Conservation (phyloP, 2,113 vertebrate genomes). For the Lophius piscatorius region DNA sequence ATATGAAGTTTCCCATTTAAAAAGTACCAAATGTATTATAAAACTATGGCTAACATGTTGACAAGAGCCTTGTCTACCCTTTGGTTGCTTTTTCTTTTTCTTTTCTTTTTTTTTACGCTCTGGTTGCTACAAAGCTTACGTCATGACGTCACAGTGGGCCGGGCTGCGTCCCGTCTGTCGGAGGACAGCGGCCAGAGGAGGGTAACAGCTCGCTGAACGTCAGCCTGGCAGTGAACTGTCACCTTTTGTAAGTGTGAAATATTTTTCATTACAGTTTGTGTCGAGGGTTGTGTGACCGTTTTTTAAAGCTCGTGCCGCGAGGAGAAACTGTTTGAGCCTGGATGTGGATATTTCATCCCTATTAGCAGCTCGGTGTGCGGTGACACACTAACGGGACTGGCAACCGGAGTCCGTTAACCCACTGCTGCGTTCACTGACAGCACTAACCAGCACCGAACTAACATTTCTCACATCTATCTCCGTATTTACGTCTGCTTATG, state of each 20-base stretch:
- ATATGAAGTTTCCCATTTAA: no score
- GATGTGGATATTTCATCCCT: slow-evolving; percentile 23
- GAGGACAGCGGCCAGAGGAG: slow-evolving; percentile 15
- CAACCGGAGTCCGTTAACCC: slow-evolving; percentile 46
- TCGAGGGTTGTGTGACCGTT: slow-evolving; percentile 1
- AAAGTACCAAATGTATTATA: no score
- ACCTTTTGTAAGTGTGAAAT: slow-evolving; percentile 56
- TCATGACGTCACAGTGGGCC: slow-evolving; percentile 36
- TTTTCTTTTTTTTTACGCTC: no score
- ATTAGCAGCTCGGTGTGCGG: slow-evolving; percentile 27
- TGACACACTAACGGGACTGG: slow-evolving; percentile 63
- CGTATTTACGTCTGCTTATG: background rate
- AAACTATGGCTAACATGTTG: no score
- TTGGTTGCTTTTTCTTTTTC: no score
- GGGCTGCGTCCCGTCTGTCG: slow-evolving; percentile 10
- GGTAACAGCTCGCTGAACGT: slow-evolving; percentile 11
- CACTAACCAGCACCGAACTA: background rate
- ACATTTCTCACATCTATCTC: background rate
- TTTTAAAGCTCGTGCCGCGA: background rate
- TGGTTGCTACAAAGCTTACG: slow-evolving; percentile 28
- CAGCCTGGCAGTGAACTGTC: slow-evolving; percentile 48
- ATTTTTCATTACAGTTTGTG: background rate
- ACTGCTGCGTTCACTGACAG: slow-evolving; percentile 15
- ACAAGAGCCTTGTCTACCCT: no score
- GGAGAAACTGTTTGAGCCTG: slow-evolving; percentile 16